phyloP scores from a whole-genome alignment of 2,113 vertebrate species.

The Oriolus oriolus region DNA sequence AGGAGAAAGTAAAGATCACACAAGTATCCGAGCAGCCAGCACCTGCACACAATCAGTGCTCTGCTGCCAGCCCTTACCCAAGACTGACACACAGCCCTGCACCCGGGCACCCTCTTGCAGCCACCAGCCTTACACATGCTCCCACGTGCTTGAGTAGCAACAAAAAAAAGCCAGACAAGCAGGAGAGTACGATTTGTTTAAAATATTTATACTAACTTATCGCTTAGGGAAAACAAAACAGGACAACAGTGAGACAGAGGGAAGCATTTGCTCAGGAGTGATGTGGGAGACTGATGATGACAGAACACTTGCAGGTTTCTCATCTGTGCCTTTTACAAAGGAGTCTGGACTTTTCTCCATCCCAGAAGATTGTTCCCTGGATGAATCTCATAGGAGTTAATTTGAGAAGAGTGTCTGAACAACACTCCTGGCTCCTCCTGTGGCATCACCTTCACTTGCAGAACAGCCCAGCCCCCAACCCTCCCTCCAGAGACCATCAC shows the following conservation, averaged over 20 bases:
- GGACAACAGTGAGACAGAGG: neutral
- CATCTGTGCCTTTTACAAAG: accelerated
- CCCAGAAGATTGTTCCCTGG: neutral
- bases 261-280: neutral
- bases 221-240: neutral
- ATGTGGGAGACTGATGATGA: neutral
- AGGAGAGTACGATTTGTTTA: neutral
- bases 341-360: no score
- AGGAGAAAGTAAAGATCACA: neutral
- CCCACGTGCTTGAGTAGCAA: accelerated
- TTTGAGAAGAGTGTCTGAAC: neutral
- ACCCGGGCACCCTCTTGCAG: accelerated
- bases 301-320: neutral
- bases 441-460: neutral
- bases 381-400: neutral
- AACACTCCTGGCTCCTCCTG: neutral
- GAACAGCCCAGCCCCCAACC: neutral
- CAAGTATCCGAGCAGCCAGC: accelerated
- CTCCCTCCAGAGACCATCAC: no score
- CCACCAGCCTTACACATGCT: accelerated
- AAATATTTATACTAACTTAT: neutral
- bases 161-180: neutral
- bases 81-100: neutral
- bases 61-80: neutral
- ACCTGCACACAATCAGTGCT: neutral